Evolutionary conservation across 2,888 invertebrate species (phyloP).

Genomic region (Pilophorus perplexus): DNA sequence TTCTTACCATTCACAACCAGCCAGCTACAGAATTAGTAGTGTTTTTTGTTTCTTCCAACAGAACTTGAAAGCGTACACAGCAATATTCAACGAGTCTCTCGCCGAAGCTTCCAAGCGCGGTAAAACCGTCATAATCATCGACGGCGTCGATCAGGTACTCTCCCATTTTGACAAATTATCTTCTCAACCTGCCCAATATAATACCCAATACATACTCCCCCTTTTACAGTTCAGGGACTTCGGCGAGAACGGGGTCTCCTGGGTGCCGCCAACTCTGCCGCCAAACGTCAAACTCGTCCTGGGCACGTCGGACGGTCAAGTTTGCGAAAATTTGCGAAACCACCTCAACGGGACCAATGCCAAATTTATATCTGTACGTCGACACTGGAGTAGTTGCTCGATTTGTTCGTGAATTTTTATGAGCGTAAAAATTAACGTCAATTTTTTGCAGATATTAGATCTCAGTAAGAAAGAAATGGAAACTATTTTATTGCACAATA

Average conservation of each 20-base stretch:
- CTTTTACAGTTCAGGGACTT: conserved; percentile 5
- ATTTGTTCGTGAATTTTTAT: not conserved
- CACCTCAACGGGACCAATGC: conserved; percentile 42
- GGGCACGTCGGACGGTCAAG: conserved; percentile 17
- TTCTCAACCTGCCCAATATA: too few relatives aligned
- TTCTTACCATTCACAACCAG: not conserved
- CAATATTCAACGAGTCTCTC: conserved; percentile 21
- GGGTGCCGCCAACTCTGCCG: conserved; percentile 74
- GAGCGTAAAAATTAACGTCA: not conserved
- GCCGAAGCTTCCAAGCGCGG: conserved; percentile 14
- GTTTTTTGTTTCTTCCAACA: not conserved
- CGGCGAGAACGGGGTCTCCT: conserved; percentile 61
- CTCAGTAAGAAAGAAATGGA: conserved; percentile 57
- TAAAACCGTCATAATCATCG: conserved; percentile 22
- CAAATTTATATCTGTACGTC: conserved; percentile 40
- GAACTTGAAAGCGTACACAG: conserved; percentile 26
- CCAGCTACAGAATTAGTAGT: too few relatives aligned
- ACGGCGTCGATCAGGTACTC: conserved; percentile 22
- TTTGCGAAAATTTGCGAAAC: conserved; percentile 28
- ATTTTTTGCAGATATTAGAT: not conserved
- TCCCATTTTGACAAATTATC: not conserved
- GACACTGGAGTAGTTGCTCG: not conserved
- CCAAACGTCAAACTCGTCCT: conserved; percentile 69
- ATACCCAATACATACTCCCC: too few relatives aligned
- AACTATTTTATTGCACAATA: conserved; percentile 57